Evolutionary conservation across 1,140 invertebrate species (phyloP), one percentile per base, ranked within the genome.

Genomic region (Drosophila ercepeae): DNA sequence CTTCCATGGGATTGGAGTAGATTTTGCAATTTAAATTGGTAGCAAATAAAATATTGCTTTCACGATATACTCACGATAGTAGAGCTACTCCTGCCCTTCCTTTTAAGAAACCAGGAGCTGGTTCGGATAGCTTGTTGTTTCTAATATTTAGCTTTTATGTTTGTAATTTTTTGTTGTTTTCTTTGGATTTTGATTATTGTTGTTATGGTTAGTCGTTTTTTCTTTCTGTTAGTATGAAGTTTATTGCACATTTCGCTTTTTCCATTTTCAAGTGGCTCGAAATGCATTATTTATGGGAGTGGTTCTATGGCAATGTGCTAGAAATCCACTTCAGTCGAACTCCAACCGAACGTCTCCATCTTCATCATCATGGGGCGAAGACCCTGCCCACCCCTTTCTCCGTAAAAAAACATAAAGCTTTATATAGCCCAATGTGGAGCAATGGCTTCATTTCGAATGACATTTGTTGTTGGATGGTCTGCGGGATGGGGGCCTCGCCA

Each of bases 361-460:
- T 65, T 67, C 60, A 68, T 34, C 58, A 29, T 34, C 55, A 27
- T 34, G 39, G 14, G 16, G 39, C 14, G 39, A 36, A 27, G 21
- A 4, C 45, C 14, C 41, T 1, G 13, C 50, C 14, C 21, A 39
- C 25, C 25, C 18, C 29, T 42, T 34, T 44, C 32, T 57, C 60
- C 57, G 11, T 18, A 18, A 18, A 42, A 32, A 9, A 14, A 42
- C 16, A 16, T 39, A 2, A 42, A 42, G 39, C 39, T 42, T 42
- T 42, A 39, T 39, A 39, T 11, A 16, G 21, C 29, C 13, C 16
- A 36, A 81, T 76, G 72, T 84, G 81, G 81, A 84, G 81, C 81
- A 84, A 84, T 73, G 81, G 67, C 81, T 84, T 84, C 76, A 84
- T 84, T 84, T 65, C 76, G 59, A 84, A 76, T 86, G 81, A 88